Percentiles rank a stretch among this genome's conserved stretches.
Evolutionary conservation across 2,888 invertebrate genomes (phyloP).

Genomic region (Tetragonisca angustula): DNA sequence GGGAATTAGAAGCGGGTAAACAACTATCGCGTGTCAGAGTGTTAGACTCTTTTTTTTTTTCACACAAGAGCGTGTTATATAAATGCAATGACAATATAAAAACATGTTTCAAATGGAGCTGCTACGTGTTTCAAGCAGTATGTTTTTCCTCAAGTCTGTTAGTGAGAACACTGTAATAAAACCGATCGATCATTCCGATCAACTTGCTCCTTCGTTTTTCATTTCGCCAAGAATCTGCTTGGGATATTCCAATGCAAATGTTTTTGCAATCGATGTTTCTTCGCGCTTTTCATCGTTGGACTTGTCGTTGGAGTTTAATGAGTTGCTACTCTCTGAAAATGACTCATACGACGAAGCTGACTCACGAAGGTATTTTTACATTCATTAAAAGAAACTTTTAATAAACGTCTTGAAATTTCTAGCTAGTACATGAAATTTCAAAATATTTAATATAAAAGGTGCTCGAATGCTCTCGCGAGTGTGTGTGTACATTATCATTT

Average conservation of each 20-base stretch:
- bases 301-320: not conserved
- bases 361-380: too few species aligned
- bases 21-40: not conserved
- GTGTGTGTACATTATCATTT: not conserved
- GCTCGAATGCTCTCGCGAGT: too few species aligned
- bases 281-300: not conserved
- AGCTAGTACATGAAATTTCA: too few species aligned
- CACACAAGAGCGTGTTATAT: not conserved
- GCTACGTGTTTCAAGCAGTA: not conserved
- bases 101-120: not conserved
- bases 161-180: not conserved
- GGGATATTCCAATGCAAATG: not conserved
- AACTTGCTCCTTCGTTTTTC: not conserved
- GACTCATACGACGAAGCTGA: too few species aligned
- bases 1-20: not conserved
- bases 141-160: not conserved
- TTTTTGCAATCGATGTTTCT: too few species aligned
- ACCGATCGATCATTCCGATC: not conserved
- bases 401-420: too few species aligned
- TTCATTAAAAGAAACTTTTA: too few species aligned
- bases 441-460: too few species aligned
- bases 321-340: not conserved
- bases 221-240: not conserved
- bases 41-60: not conserved
- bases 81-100: not conserved